Conservation (phyloP, 2,113 vertebrate genomes). For the Tychaedon coryphoeus region DNA sequence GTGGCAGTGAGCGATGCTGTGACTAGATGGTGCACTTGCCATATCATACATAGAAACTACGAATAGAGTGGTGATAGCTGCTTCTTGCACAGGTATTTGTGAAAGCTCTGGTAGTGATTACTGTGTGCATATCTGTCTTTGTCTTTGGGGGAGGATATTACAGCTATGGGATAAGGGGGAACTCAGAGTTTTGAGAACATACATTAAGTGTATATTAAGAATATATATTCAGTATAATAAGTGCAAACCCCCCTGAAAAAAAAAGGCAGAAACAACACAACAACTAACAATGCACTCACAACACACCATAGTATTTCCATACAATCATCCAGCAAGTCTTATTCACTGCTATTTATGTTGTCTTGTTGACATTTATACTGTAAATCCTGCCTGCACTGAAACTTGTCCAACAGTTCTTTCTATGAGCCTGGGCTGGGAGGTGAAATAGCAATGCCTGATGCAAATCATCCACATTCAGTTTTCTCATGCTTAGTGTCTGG, state of each 20-base stretch:
- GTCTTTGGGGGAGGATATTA: neutral
- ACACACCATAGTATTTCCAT: neutral
- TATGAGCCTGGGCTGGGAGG: neutral
- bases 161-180: neutral
- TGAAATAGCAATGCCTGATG: neutral
- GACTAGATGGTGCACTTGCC: slow-evolving; percentile 56
- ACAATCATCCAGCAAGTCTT: neutral
- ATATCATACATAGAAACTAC: neutral
- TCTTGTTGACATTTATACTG: neutral
- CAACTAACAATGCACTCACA: neutral
- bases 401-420: neutral
- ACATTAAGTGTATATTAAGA: neutral
- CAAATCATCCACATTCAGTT: neutral
- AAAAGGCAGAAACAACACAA: neutral
- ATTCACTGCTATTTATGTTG: neutral
- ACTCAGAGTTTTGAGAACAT: neutral
- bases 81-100: neutral
- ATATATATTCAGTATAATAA: neutral
- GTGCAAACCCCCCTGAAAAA: neutral
- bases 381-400: neutral
- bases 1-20: neutral
- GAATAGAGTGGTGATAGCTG: neutral
- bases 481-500: slow-evolving; percentile 4
- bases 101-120: neutral
- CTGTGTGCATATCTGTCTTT: neutral